These are phyloP conservation scores for Phaonia tiefii DNA, from an alignment of 2,888 invertebrate genomes.

Conservation along the genomic window DNA sequence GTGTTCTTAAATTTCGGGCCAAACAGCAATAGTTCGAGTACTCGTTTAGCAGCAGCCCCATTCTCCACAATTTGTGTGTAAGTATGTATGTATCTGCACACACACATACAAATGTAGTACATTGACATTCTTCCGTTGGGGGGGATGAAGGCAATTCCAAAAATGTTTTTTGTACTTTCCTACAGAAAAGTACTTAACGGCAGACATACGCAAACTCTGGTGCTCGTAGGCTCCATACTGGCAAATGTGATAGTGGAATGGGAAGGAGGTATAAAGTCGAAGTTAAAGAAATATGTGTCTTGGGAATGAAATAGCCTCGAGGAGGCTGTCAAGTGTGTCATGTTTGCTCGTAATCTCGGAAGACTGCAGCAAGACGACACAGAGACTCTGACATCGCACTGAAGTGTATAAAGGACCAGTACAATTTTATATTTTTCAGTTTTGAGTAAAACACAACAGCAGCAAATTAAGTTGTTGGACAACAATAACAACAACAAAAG, in stretches of 20 bases:
- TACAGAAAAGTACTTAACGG: too few relatives aligned
- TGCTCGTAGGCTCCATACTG: neutral
- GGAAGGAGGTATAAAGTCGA: neutral
- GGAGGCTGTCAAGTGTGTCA: constrained; percentile 52
- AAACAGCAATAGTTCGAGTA: too few relatives aligned
- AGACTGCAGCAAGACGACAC: neutral
- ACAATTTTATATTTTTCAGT: constrained; percentile 3
- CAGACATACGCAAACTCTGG: neutral
- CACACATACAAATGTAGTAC: neutral
- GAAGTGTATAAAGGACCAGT: neutral
- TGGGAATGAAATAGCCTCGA: constrained; percentile 48
- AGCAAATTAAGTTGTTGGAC: constrained; percentile 5
- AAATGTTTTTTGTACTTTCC: neutral
- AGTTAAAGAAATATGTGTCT: constrained; percentile 21
- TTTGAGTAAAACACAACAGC: neutral
- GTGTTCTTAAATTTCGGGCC: too few relatives aligned
- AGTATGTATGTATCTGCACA: too few relatives aligned
- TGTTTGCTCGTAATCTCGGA: constrained; percentile 50
- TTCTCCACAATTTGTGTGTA: too few relatives aligned
- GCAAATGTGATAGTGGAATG: neutral
- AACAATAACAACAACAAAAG: neutral
- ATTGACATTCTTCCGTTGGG: neutral
- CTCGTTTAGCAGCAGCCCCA: too few relatives aligned
- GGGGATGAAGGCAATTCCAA: neutral
- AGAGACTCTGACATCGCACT: neutral